Base-by-base conservation (phyloP, 2,797 vertebrate species). In the Pagetopsis macropterus region DNA sequence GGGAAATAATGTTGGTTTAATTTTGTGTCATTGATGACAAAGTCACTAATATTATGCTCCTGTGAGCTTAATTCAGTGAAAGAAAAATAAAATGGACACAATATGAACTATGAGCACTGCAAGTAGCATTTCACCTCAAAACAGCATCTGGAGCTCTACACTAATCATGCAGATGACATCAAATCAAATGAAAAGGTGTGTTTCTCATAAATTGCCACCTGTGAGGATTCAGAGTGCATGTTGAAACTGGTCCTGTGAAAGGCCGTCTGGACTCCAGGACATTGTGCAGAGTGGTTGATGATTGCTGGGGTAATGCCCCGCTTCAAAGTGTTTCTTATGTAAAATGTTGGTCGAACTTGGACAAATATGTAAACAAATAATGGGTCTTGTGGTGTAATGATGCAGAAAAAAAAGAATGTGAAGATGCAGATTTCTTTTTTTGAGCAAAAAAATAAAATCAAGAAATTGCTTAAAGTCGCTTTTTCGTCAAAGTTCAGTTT, bases 401-500 rank as follows among this genome's bases (percentile, higher is more conserved):
- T 86, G 79, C 85, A 87, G 86, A 87, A 86, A 72, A 84, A 65
- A 72, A 84, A 65, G 70, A 89, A 89, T 91, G 90, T 91, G 82
- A 87, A 89, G 68, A 63, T 89, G 83, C 83, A 86, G 83, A 75
- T 44, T 67, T 83, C 68, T 68, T 63, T 87, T 86, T 83, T 88
- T 78, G 87, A 89, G 85, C 81, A 89, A 79, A 82, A 71, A 82
- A 94, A 93, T 93, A 88, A 93, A 91, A 88, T 89, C 63, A 90
- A 85, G 87, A 84, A 84, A 79, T 92, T 87, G 78, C 81, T 84
- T 68, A 86, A 80, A 74, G 33, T 44, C 33, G 65, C 72, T 77
- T 69, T 79, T 48, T 69, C 4, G 48, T 63, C 19, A 31, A 67
- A 72, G 49, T 19, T 41, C 16, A 49, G 48, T 57, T 56, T 15